Evolutionary conservation across 2,113 vertebrate species (phyloP), one percentile per base, ranked within the genome.

Genomic region (Leptosomus discolor): DNA sequence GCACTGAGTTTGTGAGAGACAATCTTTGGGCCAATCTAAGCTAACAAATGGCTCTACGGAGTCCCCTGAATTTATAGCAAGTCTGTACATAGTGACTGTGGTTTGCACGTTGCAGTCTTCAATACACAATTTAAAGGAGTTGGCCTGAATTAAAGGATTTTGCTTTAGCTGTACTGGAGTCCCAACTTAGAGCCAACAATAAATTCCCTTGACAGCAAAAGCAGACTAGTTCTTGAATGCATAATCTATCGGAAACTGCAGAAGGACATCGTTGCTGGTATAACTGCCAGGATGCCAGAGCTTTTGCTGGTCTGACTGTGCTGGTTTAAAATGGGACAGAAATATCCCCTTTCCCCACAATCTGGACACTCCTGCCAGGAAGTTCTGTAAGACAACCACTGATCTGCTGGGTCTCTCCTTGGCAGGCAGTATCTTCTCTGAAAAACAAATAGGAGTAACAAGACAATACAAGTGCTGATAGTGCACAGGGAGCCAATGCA

Each of bases 181-280:
- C 37, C 5, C 79, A 80, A 50, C 58, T 91, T 67, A 86, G 13
- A 85, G 69, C 56, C 60, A 95, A 85, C 74, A 93, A 41, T 68
- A 92, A 91, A 88, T 90, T 73, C 54, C 61, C 74, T 71, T 88
- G 93, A 90, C 73, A 56, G 77, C 70, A 90, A 79, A 96, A 90
- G 43, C 58, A 90, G 80, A 75, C 73, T 78, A 46, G 45, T 32
- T 56, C 60, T 64, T 90, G 84, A 95, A 68, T 21, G 34, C 8
- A 0, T 75, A 58, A 85, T 58, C 70, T 89, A 34, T 60, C 0
- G 0, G 73, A 60, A 90, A 50, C 69, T 56, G 65, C 53, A 79
- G 65, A 89, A 67, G 56, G 71, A 77, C 20, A 9, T 6, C 16
- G n/a, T 11, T 91, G 46, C 56, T 1, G 4, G 57, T 60, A 12